phyloP scores from a whole-genome alignment of 2,888 invertebrate species.

The Panzeria rudis region DNA sequence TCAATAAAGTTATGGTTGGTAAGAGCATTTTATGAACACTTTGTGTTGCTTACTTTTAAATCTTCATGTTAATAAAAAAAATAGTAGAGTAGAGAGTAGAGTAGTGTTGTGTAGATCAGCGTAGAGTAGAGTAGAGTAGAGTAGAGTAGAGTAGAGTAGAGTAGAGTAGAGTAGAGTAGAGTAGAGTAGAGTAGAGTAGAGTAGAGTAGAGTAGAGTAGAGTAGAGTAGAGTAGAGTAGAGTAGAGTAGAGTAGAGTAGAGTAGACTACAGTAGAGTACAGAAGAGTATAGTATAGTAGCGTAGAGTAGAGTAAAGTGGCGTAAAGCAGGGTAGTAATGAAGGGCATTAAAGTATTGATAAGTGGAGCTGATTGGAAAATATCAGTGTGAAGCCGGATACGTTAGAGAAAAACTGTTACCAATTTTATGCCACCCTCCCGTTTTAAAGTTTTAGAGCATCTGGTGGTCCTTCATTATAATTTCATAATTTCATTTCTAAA shows the following conservation, averaged over 20 bases:
- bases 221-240: background rate
- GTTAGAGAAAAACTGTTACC: background rate
- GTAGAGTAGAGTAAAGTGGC: background rate
- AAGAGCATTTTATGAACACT: no score
- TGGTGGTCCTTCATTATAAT: background rate
- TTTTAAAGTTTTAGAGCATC: background rate
- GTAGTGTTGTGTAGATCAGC: background rate
- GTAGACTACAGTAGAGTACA: background rate
- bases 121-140: background rate
- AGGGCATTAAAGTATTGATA: no score
- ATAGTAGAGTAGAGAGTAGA: background rate
- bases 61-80: no score
- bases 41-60: no score
- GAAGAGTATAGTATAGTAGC: background rate
- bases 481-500: background rate
- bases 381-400: no score
- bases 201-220: background rate
- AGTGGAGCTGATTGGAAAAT: no score
- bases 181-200: background rate
- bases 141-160: background rate
- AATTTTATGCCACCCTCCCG: no score
- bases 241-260: background rate
- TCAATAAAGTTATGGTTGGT: background rate
- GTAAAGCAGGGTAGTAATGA: no score
- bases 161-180: background rate